Evolutionary conservation across 1,140 invertebrate genomes (phyloP).

Genomic region (Mycetomoellerius zeteki): DNA sequence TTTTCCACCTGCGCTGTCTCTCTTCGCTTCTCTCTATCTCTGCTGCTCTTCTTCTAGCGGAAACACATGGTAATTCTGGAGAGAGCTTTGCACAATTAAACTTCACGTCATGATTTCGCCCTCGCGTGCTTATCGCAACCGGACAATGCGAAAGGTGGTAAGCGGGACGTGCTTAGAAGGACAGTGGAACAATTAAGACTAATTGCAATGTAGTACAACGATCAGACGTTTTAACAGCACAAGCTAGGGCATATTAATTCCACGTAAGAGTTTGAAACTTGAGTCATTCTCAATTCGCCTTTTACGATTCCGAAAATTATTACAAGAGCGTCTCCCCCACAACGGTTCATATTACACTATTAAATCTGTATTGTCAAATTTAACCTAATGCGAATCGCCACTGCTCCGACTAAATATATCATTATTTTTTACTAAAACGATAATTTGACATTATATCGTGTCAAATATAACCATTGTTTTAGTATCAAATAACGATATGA

Average conservation of each 20-base stretch:
- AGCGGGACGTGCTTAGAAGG: slow-evolving; percentile 61
- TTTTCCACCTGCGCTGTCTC: slow-evolving; percentile 14
- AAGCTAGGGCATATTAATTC: slow-evolving; percentile 63
- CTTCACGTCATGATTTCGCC: slow-evolving; percentile 70
- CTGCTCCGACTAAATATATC: no score
- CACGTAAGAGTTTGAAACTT: slow-evolving; percentile 22
- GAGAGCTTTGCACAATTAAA: slow-evolving; percentile 69
- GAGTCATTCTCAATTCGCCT: slow-evolving; percentile 18
- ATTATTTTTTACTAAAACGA: no score
- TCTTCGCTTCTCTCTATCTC: slow-evolving; percentile 26
- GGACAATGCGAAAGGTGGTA: slow-evolving; percentile 73
- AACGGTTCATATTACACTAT: not conserved
- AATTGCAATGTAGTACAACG: slow-evolving; percentile 74
- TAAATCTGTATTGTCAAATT: no score
- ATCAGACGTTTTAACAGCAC: slow-evolving; percentile 69
- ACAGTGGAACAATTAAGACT: slow-evolving; percentile 74
- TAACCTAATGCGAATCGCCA: no score
- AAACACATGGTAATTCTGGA: slow-evolving; percentile 70
- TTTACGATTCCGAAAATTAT: not conserved
- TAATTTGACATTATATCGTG: no score
- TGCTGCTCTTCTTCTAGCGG: slow-evolving; percentile 9
- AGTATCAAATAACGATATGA: no score
- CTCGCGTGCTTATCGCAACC: slow-evolving; percentile 68
- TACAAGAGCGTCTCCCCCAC: no score
- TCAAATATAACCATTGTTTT: no score